These are phyloP conservation scores for Bradypodion pumilum DNA, from an alignment of 2,797 vertebrate genomes.

Conservation along the genomic window DNA sequence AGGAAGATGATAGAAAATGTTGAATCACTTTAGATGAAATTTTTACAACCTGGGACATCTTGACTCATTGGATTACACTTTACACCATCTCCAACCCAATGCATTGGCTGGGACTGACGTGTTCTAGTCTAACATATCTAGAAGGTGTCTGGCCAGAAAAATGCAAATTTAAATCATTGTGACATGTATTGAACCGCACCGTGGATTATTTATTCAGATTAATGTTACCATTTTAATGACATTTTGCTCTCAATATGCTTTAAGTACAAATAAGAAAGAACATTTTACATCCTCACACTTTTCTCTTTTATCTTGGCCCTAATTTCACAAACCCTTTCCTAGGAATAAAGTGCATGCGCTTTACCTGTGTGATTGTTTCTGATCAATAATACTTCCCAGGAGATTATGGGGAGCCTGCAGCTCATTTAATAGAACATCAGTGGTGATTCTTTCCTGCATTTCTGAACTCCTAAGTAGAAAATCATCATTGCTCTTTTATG, in stretches of 20 bases:
- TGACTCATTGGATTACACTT: too few relatives aligned
- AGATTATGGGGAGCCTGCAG: neutral
- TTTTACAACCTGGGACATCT: too few relatives aligned
- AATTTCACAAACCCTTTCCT: neutral
- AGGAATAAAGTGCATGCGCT: neutral
- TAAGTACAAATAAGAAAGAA: neutral
- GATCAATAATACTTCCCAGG: neutral
- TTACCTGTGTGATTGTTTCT: neutral
- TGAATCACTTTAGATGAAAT: too few relatives aligned
- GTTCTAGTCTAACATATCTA: too few relatives aligned
- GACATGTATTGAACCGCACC: neutral
- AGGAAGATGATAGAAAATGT: too few relatives aligned
- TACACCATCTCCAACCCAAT: neutral
- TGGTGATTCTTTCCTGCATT: neutral
- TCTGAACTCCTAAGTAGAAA: neutral
- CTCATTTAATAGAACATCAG: neutral
- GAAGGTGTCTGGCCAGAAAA: too few relatives aligned
- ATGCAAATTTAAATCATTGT: neutral
- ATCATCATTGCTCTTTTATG: neutral
- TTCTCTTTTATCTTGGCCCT: neutral
- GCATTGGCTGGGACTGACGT: neutral
- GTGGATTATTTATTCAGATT: neutral
- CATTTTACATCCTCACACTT: neutral
- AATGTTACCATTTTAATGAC: neutral
- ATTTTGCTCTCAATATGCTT: neutral